Evolutionary conservation across 2,797 vertebrate species (phyloP).

Genomic region (Onychomys leucogaster): DNA sequence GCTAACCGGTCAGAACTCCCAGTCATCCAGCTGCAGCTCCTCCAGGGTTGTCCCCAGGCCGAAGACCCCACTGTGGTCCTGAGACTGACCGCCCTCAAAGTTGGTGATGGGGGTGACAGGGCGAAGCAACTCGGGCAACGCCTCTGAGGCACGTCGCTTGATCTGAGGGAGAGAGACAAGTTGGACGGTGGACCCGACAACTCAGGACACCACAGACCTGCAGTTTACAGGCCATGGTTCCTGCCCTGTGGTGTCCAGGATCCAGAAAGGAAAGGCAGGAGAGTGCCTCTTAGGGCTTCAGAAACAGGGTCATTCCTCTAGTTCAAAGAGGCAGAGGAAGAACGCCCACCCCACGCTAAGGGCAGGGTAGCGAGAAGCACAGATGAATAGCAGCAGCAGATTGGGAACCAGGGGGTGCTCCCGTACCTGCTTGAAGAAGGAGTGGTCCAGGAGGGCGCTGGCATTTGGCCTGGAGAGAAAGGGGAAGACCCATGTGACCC

Average conservation of each 20-base stretch:
- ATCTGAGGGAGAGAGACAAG: constrained; percentile 88
- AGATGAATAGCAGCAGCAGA: neutral
- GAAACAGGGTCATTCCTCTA: neutral
- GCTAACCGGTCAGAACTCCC: constrained; percentile 93
- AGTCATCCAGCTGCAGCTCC: constrained; percentile 97
- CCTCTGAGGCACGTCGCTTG: constrained; percentile 95
- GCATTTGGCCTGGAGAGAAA: constrained; percentile 93
- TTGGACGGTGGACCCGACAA: neutral
- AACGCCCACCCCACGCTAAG: neutral
- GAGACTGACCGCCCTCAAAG: constrained; percentile 89
- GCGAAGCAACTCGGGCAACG: constrained; percentile 94
- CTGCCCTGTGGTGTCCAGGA: neutral
- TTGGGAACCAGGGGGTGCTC: neutral
- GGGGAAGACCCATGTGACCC: constrained; percentile 3
- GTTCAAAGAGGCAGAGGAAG: neutral
- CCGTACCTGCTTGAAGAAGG: constrained; percentile 98
- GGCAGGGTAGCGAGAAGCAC: neutral
- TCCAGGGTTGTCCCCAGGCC: constrained; percentile 94
- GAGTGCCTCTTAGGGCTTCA: neutral
- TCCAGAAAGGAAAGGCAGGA: neutral
- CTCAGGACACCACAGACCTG: neutral
- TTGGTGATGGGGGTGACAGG: constrained; percentile 93
- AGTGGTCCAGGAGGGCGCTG: constrained; percentile 92
- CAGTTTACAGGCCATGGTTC: neutral
- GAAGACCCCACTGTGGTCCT: constrained; percentile 91